These are phyloP conservation scores for Trichonephila clavipes DNA, from an alignment of 1,140 invertebrate genomes.

Conservation along the genomic window DNA sequence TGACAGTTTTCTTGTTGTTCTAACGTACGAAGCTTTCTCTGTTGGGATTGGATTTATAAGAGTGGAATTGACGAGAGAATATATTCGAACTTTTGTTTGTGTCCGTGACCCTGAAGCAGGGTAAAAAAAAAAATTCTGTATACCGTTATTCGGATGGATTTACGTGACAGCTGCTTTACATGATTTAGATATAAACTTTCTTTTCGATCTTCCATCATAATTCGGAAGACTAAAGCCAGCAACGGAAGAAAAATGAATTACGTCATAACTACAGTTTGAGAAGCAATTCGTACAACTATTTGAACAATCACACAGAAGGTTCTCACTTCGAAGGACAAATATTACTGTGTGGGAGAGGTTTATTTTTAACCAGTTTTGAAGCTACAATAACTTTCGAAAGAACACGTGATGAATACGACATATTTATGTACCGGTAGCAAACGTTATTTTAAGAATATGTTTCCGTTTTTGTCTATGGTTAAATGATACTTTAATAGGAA, in stretches of 20 bases:
- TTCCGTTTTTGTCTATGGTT: too few relatives aligned
- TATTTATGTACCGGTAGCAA: too few relatives aligned
- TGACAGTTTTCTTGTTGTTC: constrained; percentile 40
- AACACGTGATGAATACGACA: too few relatives aligned
- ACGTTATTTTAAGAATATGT: too few relatives aligned
- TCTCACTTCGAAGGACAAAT: too few relatives aligned
- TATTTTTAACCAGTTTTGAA: too few relatives aligned
- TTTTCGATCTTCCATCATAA: neutral
- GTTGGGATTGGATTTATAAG: neutral
- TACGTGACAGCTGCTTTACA: constrained; percentile 11
- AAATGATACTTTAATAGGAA: too few relatives aligned
- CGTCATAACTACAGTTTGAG: too few relatives aligned
- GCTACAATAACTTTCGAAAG: too few relatives aligned
- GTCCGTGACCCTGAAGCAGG: neutral
- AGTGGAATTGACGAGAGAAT: neutral
- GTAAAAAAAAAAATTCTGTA: neutral
- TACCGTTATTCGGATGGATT: neutral
- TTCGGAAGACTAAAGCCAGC: neutral
- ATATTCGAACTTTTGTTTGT: constrained; percentile 4
- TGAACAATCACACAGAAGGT: too few relatives aligned
- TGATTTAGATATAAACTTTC: neutral
- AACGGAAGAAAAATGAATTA: neutral
- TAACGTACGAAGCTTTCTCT: neutral
- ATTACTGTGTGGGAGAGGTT: too few relatives aligned
- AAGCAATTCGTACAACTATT: too few relatives aligned